These are phyloP conservation scores for Melanotaenia trifasciata DNA, from an alignment of 2,797 vertebrate species.

Conservation along the genomic window DNA sequence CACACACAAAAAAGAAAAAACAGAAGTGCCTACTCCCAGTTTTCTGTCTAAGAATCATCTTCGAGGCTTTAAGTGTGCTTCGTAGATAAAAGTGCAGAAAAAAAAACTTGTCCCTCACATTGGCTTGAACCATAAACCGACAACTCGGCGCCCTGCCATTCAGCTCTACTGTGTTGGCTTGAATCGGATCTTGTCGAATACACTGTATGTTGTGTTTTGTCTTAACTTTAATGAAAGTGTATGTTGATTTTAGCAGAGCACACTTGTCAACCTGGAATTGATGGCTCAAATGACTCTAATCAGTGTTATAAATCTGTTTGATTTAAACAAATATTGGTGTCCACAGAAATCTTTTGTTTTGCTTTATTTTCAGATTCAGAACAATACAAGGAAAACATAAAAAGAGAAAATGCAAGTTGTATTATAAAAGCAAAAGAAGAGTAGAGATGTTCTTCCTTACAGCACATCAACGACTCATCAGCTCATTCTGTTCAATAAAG, in stretches of 20 bases:
- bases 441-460: background rate
- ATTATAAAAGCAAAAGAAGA: no score
- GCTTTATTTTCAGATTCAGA: conserved; percentile 32
- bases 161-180: conserved; percentile 52
- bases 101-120: conserved; percentile 21
- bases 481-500: conserved; percentile 17
- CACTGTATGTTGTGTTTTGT: conserved; percentile 73
- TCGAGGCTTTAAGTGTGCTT: conserved; percentile 55
- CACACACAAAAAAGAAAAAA: conserved; percentile 40
- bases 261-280: conserved; percentile 57
- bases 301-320: conserved; percentile 57
- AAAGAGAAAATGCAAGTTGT: background rate
- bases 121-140: conserved; percentile 45
- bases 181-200: conserved; percentile 61
- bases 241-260: conserved; percentile 62
- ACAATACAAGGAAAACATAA: background rate
- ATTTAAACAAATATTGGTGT: conserved; percentile 51
- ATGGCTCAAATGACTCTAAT: conserved; percentile 50
- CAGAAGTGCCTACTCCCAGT: conserved; percentile 82
- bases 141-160: conserved; percentile 42
- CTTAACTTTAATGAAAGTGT: conserved; percentile 69
- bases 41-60: conserved; percentile 54
- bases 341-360: conserved; percentile 23
- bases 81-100: conserved; percentile 42
- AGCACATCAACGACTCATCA: conserved; percentile 9